These are phyloP conservation scores for Jaculus jaculus DNA, from an alignment of 2,113 vertebrate species.

Conservation along the genomic window DNA sequence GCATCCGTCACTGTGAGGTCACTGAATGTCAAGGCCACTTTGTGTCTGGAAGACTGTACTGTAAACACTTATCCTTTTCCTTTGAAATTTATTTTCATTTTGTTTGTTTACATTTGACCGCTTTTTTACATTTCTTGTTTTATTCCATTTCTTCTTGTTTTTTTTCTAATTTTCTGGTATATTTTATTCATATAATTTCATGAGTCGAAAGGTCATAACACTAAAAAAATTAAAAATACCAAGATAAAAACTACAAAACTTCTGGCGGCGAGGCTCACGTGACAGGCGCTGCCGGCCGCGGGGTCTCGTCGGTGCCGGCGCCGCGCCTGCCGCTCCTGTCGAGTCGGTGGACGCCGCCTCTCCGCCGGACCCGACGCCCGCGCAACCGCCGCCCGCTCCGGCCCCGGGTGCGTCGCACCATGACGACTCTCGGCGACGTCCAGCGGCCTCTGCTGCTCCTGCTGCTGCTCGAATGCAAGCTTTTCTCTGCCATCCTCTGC, in stretches of 20 bases:
- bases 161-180: not conserved
- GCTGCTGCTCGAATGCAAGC: too few relatives aligned
- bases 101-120: not conserved
- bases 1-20: too few relatives aligned
- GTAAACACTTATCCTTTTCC: too few relatives aligned
- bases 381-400: not conserved
- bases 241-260: not conserved
- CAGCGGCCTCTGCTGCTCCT: too few relatives aligned
- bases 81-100: not conserved
- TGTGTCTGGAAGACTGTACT: too few relatives aligned
- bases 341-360: not conserved
- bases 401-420: conserved; percentile 8
- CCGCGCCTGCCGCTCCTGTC: not conserved
- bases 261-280: conserved; percentile 80
- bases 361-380: not conserved
- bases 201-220: conserved; percentile 4
- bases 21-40: too few relatives aligned
- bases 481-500: too few relatives aligned
- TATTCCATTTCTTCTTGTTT: not conserved
- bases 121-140: not conserved
- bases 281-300: conserved; percentile 56
- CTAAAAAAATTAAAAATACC: not conserved
- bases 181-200: not conserved
- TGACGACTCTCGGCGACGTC: too few relatives aligned
- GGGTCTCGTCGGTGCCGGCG: conserved; percentile 37